These are phyloP conservation scores for Otolemur crassicaudatus DNA, from an alignment of 2,797 vertebrate genomes.

Conservation along the genomic window DNA sequence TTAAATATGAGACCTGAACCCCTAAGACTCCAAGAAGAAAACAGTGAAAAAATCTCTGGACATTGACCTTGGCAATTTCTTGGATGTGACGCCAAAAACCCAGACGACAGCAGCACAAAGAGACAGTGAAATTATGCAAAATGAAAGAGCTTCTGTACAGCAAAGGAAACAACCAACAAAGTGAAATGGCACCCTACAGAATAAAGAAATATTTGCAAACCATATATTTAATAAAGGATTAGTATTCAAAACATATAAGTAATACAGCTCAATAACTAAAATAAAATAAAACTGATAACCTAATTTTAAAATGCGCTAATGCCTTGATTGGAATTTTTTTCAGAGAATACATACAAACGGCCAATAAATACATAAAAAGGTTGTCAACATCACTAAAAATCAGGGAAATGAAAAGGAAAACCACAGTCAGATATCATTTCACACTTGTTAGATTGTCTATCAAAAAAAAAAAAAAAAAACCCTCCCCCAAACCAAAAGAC, in stretches of 20 bases:
- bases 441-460: not conserved
- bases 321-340: no score
- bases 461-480: not conserved
- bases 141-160: no score
- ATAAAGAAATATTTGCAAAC: not conserved
- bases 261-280: not conserved
- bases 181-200: not conserved
- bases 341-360: no score
- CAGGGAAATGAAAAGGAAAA: not conserved
- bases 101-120: no score
- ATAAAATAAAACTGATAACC: no score
- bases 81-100: no score
- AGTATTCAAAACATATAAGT: not conserved
- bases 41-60: not conserved
- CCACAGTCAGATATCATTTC: not conserved
- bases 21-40: not conserved
- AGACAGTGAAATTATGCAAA: no score
- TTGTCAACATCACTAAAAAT: no score
- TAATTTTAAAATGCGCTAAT: no score
- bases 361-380: no score
- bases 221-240: not conserved
- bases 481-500: not conserved
- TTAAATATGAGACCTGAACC: not conserved
- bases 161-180: not conserved
- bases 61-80: not conserved